phyloP scores from a whole-genome alignment of 1,140 invertebrate genomes.

The Metopolophium dirhodum region DNA sequence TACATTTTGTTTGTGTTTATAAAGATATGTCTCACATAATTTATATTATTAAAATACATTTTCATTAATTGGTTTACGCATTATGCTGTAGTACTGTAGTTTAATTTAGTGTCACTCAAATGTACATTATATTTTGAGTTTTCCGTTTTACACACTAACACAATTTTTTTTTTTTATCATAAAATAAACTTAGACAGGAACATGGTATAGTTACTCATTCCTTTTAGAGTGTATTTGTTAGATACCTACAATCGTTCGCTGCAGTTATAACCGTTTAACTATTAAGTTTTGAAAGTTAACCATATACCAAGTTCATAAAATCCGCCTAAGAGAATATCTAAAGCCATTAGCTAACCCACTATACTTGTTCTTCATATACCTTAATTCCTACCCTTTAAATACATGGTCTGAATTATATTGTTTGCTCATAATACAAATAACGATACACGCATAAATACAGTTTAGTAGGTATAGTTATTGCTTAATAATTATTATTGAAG shows the following conservation, averaged over 20 bases:
- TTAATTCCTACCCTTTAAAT: neutral
- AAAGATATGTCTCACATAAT: neutral
- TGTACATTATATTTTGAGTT: neutral
- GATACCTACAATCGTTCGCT: neutral
- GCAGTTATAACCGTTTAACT: neutral
- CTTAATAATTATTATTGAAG: neutral
- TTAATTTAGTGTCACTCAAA: neutral
- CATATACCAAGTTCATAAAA: neutral
- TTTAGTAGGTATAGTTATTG: too few relatives aligned
- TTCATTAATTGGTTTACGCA: neutral
- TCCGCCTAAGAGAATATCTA: neutral
- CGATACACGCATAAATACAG: neutral
- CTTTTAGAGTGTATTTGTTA: neutral
- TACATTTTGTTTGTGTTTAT: neutral
- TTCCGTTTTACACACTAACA: neutral
- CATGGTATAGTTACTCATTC: neutral
- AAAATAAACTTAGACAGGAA: neutral
- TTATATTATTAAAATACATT: neutral
- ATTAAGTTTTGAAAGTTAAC: slow-evolving; percentile 12
- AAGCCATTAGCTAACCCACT: neutral
- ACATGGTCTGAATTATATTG: neutral
- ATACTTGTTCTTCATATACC: neutral
- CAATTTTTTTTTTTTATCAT: neutral
- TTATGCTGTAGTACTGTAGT: neutral
- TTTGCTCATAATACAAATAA: neutral